Conservation (phyloP, 92 coral and sea anemone genomes). For the Heliopora coerulea region DNA sequence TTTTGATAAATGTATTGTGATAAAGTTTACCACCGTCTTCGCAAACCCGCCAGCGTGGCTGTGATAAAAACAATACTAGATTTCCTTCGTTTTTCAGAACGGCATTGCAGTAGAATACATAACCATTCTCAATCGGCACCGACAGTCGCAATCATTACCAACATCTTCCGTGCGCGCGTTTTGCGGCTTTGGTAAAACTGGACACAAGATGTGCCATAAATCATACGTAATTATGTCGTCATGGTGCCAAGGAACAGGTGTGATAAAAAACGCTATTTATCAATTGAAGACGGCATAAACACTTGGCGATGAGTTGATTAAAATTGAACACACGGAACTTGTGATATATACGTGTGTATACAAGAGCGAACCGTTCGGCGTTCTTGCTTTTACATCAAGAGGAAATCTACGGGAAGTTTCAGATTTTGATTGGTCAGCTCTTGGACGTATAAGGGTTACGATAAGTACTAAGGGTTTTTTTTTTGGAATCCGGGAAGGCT, state of each 20-base stretch:
- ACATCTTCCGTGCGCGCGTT: background rate
- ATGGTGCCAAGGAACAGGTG: slow-evolving; percentile 27
- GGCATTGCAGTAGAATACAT: no score
- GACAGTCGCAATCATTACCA: no score
- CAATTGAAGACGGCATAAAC: slow-evolving; percentile 3
- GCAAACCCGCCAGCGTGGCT: no score
- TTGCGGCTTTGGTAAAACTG: background rate
- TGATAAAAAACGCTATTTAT: slow-evolving; percentile 39
- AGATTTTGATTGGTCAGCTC: background rate
- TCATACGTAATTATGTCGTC: slow-evolving; percentile 25
- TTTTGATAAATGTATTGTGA: no score
- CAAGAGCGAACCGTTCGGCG: background rate
- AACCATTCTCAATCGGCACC: no score
- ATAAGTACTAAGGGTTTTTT: slow-evolving; percentile 3
- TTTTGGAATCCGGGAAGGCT: background rate
- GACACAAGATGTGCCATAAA: slow-evolving; percentile 20
- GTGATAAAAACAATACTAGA: no score
- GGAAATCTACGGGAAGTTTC: background rate
- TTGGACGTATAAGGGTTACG: no score
- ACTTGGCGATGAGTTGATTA: slow-evolving; percentile 5
- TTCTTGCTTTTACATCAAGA: background rate
- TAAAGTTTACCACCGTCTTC: no score
- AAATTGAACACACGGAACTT: background rate
- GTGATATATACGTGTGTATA: no score
- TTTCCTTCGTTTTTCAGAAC: no score